Base-by-base conservation (phyloP, 2,797 vertebrate genomes). In the Merluccius polli region DNA sequence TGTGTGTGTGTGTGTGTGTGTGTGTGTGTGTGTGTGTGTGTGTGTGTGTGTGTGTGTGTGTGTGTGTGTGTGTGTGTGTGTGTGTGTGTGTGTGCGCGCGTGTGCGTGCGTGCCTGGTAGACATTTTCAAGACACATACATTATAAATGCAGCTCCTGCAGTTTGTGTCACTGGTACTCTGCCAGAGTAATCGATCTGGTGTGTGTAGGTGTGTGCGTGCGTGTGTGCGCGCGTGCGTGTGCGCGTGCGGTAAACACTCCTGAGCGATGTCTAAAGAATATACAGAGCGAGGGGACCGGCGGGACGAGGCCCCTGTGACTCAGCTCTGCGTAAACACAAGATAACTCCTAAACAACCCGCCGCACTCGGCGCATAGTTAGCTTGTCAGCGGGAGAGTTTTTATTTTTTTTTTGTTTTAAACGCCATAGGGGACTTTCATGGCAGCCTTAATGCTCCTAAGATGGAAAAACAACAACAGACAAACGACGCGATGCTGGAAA, bases 101-200 rank as follows among this genome's bases (percentile, higher is more conserved):
- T 63, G 52, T 24, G 2, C 27, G n/a, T 65, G 59, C 13, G 24
- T 65, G n/a, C 1, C 2, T 27, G n/a, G 24, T 65, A 65, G 59
- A 65, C 59, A 85, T 75, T 85, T 77, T 77, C 72, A 83, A 82
- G 76, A 81, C 52, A 84, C 44, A 84, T 84, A 80, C 71, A 86
- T 87, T 87, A 87, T 89, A 75, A 88, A 90, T 87, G 83, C 77
- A 1, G 36, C 71, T 82, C 81, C 75, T 12, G 71, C 75, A 85
- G 75, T 83, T 86, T 70, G 81, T 87, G 82, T 83, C 77, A 85
- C 73, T 0, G 6, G 77, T 74, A 77, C 74, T 84, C 83, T 75
- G 80, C 75, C 80, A 82, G 84, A 82, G 78, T 81, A 77, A 79
- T 84, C 18, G 59, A 21, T 52, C 81, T 82, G 83, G 77, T 82